phyloP scores from a whole-genome alignment of 2,888 invertebrate genomes.

The Gisinianus flammeolus region DNA sequence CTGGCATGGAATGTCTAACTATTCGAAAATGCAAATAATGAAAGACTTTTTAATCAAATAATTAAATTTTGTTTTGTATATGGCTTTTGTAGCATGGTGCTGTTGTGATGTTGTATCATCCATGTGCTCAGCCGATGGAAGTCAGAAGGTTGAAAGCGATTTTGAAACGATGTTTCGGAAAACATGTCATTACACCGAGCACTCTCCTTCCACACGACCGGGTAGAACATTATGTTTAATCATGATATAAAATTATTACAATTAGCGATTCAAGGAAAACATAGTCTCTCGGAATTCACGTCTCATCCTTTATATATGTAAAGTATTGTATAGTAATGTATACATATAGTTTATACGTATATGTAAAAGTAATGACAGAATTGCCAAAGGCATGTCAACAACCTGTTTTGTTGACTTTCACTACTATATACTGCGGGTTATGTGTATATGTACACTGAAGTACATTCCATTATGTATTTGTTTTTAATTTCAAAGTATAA shows the following conservation, averaged over 20 bases:
- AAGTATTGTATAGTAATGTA: neutral
- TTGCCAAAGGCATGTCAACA: neutral
- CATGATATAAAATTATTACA: neutral
- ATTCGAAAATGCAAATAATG: too few species aligned
- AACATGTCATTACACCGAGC: conserved; percentile 79
- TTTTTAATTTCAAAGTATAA: too few species aligned
- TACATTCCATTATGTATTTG: too few species aligned
- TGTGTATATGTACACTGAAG: too few species aligned
- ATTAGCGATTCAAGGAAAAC: neutral
- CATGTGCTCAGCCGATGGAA: conserved; percentile 74
- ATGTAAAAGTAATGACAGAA: neutral
- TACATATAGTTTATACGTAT: neutral
- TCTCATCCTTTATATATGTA: neutral
- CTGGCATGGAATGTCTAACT: too few species aligned
- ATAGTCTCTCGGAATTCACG: neutral
- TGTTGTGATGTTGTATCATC: conserved; percentile 83
- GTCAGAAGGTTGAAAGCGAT: conserved; percentile 69
- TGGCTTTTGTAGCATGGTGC: conserved; percentile 71
- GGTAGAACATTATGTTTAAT: conserved; percentile 63
- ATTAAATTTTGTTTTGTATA: neutral
- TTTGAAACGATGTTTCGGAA: conserved; percentile 72
- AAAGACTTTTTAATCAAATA: too few species aligned
- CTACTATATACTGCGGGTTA: too few species aligned
- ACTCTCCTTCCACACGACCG: conserved; percentile 67
- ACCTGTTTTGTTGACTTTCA: too few species aligned